Evolutionary conservation across 64 coral and sea anemone genomes (phyloP), one percentile per base, ranked within the genome.

Genomic region (Catalaphyllia jardinei): DNA sequence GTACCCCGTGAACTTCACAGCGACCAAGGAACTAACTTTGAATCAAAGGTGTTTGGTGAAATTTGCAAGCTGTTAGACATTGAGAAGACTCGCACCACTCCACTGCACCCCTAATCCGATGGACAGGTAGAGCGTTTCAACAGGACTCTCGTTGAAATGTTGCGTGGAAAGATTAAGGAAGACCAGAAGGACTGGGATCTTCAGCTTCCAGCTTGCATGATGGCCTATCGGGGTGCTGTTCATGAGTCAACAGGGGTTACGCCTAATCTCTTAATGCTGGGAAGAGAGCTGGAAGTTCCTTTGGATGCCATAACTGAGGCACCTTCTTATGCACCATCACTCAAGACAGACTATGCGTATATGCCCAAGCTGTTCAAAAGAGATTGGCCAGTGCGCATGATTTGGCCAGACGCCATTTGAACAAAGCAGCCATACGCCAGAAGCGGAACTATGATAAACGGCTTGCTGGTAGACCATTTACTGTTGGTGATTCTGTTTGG

Each of bases 401-500:
- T 27, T 8, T 29, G 29, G 79, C 29, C n/a, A 65, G 67, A 65
- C 3, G 30, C 29, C 72, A 77, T 24, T 61, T 89, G 31, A 71
- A 85, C 20, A 35, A 77, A 49, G 81, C 74, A 15, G 92, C 72
- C 25, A 57, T 31, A 18, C 52, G 92, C 54, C 89, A 92, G 50
- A 91, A 91, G 29, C 42, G 79, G 69, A 83, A 91, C 13, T 91
- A 91, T 72, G 87, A 89, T 35, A 89, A 89, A 31, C 27, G 63
- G 24, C 73, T 89, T 61, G 69, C 87, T 25, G 51, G 52, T 76
- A 77, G 52, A 16, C 74, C 25, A 39, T 62, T 77, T 60, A 49
- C 30, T 27, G 67, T 91, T 72, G 89, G 79, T 52, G 89, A 91
- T 38, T 74, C 64, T 42, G 79, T 91, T 60, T 91, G n/a, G 79